Evolutionary conservation across 2,113 vertebrate genomes (phyloP), one percentile per base, ranked within the genome.

Genomic region (Agapornis roseicollis): DNA sequence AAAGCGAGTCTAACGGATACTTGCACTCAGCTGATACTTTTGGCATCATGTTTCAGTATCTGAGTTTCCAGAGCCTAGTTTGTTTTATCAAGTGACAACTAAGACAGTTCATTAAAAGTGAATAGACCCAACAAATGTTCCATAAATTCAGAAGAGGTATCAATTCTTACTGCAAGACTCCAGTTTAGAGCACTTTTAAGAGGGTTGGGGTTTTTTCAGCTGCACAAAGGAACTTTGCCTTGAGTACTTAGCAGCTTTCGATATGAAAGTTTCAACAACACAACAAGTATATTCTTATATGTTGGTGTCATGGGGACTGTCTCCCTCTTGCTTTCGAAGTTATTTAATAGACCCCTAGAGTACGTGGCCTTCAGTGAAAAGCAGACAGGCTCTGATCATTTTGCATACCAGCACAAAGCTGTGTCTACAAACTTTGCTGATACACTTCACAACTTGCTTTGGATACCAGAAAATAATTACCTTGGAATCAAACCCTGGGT

Each of bases 81-180:
- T 69, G n/a, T 74, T 70, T 85, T 73, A 42, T 25, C 88, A 79
- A 89, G 37, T 9, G 42, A 81, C 73, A 93, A 23, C 41, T 27
- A 14, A 35, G 52, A 37, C 31, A 64, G 41, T 71, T 55, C 39
- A 60, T 68, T 92, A 85, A 55, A 70, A 41, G 74, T 12, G 39
- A 93, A 49, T 1, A 70, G 18, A 70, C n/a, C 50, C 27, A 77
- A 55, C 56, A 85, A 85, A 82, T 7, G 8, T 13, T 52, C 23
- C 60, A n/a, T 61, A 88, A 61, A 70, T 78, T 42, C 6, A 3
- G 28, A 10, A 9, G 22, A 82, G 17, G 6, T 18, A 66, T 16
- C 42, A 82, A 91, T 42, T 82, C 31, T 68, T 31, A 35, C 39
- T 24, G 49, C 27, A 60, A 69, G 35, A 25, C 39, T n/a, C 10